These are phyloP conservation scores for Aspidiotus destructor DNA, from an alignment of 2,888 invertebrate genomes.

Conservation along the genomic window DNA sequence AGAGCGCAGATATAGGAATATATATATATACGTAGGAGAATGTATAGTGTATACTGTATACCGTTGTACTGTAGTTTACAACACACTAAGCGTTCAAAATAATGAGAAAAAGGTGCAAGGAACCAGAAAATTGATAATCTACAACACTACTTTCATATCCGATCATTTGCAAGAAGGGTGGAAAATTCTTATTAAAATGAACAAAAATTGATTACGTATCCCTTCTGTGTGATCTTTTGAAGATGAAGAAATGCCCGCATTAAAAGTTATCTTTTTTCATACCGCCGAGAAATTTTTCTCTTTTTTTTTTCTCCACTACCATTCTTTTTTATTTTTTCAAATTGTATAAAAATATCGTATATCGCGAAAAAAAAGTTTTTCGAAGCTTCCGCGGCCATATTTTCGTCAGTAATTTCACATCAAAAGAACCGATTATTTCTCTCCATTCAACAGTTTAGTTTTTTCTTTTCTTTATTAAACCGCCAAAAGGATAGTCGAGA, in stretches of 20 bases:
- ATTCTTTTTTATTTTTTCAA: constrained; percentile 18
- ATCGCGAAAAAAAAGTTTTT: constrained; percentile 21
- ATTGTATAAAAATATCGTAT: constrained; percentile 30
- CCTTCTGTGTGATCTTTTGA: constrained; percentile 31
- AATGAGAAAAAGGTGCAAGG: constrained; percentile 34
- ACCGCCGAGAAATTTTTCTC: constrained; percentile 10
- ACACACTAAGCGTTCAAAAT: constrained; percentile 28
- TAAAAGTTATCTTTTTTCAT: constrained; percentile 26
- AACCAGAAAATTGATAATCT: constrained; percentile 34
- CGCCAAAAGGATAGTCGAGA: no score
- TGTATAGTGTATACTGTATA: no score
- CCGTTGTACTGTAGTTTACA: constrained; percentile 9
- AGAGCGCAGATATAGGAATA: no score
- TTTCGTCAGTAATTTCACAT: constrained; percentile 24
- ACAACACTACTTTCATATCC: constrained; percentile 33
- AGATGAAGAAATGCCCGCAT: constrained; percentile 31
- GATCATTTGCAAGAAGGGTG: constrained; percentile 33
- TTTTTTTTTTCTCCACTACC: constrained; percentile 14
- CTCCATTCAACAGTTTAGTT: background rate
- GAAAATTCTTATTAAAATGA: constrained; percentile 32
- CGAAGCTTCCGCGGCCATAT: background rate
- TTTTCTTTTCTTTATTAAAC: background rate
- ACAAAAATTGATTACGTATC: constrained; percentile 34
- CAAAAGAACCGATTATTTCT: constrained; percentile 26
- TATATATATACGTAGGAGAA: no score